Evolutionary conservation across 2,797 vertebrate genomes (phyloP), one percentile per base, ranked within the genome.

Genomic region (Limosa lapponica): DNA sequence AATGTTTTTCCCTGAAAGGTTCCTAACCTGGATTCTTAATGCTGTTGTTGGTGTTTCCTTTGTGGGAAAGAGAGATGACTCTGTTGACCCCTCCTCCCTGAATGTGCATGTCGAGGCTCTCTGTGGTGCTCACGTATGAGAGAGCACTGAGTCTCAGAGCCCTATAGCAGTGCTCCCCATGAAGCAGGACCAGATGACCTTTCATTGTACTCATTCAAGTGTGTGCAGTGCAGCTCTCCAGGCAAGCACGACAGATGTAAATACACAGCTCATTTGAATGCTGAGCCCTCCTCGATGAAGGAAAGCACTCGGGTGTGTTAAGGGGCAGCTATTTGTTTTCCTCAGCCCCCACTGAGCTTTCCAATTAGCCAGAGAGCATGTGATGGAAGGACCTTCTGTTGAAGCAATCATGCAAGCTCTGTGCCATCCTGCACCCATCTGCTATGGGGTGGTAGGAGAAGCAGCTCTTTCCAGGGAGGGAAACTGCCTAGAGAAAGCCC

Each of bases 101-200:
- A 12, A 28, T 0, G 4, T 18, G n/a, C 10, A 1, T 10, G 39
- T 17, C 44, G 66, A 30, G n/a, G 71, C 44, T 80, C 34, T 66
- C 73, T 2, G 30, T 8, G 44, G 55, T 11, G 66, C 71, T 87
- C 25, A 7, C 1, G 13, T 16, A 4, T 3, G 51, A 82, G 51
- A 30, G 25, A 62, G 32, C 23, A 67, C 58, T 43, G 67, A 64
- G 41, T 4, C 51, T 46, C 77, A 32, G 87, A 64, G 67, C 77
- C 72, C 37, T 67, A 48, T 66, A 67, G 82, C 64, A 46, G 65
- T 0, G 2, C 49, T 89, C 58, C 58, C 62, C 0, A 0, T 15
- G 91, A 86, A 90, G 86, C 16, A 34, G 85, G 69, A 65, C 48
- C 82, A 54, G 84, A 3, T 46, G 87, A 91, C 92, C 91, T 96